Evolutionary conservation across 2,113 vertebrate species (phyloP), one percentile per base, ranked within the genome.

Genomic region (Pygoscelis adeliae): DNA sequence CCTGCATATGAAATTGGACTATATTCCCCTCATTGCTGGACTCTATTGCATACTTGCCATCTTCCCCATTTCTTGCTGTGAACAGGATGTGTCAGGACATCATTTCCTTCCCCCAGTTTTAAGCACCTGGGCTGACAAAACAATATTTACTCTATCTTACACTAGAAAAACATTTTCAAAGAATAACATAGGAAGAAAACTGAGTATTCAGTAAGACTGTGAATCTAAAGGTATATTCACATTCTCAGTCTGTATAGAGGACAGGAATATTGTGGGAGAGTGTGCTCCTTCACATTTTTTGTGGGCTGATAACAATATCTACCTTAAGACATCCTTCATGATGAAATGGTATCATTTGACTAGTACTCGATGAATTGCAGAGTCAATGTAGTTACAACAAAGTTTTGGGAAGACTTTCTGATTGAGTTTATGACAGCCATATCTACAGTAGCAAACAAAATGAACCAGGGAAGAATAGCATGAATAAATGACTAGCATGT

Each of bases 401-500:
- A 20, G 5, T 25, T 42, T 46, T 3, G 5, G 26, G 22, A 63
- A 81, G 32, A 56, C 2, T 49, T 67, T 74, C 59, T 25, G 13
- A 62, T 19, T 52, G 27, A 67, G 9, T 80, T 73, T 59, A 36
- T 63, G 11, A 8, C 30, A 89, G 21, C 2, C 32, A 9, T 86
- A 46, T 11, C 23, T 66, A 34, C 4, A n/a, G 27, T 4, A 52
- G 23, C 16, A 73, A 67, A 40, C 22, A 61, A 47, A 73, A 73
- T 0, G 2, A 86, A 7, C 3, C 26, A 36, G 25, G 14, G 36
- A 56, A 26, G 17, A 44, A 56, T 6, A 36, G 5, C 34, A 19
- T 46, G 27, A 73, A 47, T 20, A 78, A 63, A 49, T 49, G 17
- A 32, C n/a, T 20, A 32, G 5, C 13, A 38, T 20, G 13, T 44